phyloP scores from a whole-genome alignment of 2,797 vertebrate species.

The Sebastes alutus region DNA sequence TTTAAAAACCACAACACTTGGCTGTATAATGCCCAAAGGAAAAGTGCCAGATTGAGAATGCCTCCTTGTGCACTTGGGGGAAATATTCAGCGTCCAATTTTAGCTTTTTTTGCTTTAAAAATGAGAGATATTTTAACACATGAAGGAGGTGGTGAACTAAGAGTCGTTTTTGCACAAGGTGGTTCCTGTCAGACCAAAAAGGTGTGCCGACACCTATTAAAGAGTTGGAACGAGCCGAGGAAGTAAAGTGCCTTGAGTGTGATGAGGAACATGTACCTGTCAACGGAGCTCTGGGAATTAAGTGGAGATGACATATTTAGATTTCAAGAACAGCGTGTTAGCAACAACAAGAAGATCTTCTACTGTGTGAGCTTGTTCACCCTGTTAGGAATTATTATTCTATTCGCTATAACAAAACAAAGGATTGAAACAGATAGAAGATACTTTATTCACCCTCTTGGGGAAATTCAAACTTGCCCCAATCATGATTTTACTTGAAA shows the following conservation, averaged over 20 bases:
- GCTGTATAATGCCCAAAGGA: not conserved
- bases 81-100: not conserved
- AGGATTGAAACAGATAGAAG: not conserved
- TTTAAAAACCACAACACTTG: not conserved
- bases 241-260: constrained; percentile 12
- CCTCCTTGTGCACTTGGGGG: not conserved
- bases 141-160: constrained; percentile 6
- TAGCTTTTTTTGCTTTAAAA: not conserved
- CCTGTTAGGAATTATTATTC: not conserved
- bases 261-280: constrained; percentile 32
- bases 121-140: constrained; percentile 15
- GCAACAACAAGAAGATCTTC: not conserved
- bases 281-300: not conserved
- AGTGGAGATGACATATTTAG: not conserved
- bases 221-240: constrained; percentile 12
- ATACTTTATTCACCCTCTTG: not conserved
- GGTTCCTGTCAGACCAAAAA: constrained; percentile 33
- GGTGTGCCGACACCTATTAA: constrained; percentile 29
- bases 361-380: not conserved
- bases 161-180: constrained; percentile 15
- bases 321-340: constrained; percentile 3
- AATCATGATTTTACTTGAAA: not conserved
- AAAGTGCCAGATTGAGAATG: not conserved
- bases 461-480: not conserved
- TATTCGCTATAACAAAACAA: not conserved